Conservation (phyloP, 2,113 vertebrate species). For the Nibea coibor region DNA sequence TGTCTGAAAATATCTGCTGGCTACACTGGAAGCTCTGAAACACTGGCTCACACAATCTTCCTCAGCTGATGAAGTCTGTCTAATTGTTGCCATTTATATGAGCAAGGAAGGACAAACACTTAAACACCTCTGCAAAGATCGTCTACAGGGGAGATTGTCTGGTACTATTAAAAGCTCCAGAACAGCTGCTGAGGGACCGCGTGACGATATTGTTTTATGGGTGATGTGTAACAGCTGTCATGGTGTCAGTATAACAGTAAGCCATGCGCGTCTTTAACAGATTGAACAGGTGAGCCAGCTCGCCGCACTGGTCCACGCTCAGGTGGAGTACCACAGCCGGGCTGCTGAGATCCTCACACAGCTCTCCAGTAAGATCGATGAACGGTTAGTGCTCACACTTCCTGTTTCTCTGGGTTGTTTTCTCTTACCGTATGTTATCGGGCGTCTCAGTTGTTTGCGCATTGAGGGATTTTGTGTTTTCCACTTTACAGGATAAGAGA, state of each 20-base stretch:
- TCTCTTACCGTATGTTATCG: background rate
- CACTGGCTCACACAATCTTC: background rate
- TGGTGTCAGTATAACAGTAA: slow-evolving; percentile 13
- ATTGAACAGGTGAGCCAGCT: slow-evolving; percentile 99
- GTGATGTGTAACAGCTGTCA: background rate
- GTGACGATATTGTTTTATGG: background rate
- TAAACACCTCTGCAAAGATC: background rate
- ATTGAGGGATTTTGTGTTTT: background rate
- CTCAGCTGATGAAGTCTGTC: background rate
- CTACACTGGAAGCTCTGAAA: too few species aligned
- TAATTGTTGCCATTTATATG: background rate
- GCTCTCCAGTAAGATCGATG: slow-evolving; percentile 93
- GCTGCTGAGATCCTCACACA: slow-evolving; percentile 93
- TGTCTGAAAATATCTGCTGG: too few species aligned
- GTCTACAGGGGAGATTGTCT: background rate
- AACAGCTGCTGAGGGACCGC: background rate
- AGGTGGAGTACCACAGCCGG: slow-evolving; percentile 96
- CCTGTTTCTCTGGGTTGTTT: background rate
- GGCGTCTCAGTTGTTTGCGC: background rate
- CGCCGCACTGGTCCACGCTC: slow-evolving; percentile 94
- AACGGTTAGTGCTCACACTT: slow-evolving; percentile 84
- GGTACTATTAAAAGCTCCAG: background rate
- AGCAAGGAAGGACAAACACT: too few species aligned
- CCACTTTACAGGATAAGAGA: slow-evolving; percentile 90
- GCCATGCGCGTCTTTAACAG: slow-evolving; percentile 73